phyloP scores from a whole-genome alignment of 1,140 invertebrate genomes.

The Ladona fulva region DNA sequence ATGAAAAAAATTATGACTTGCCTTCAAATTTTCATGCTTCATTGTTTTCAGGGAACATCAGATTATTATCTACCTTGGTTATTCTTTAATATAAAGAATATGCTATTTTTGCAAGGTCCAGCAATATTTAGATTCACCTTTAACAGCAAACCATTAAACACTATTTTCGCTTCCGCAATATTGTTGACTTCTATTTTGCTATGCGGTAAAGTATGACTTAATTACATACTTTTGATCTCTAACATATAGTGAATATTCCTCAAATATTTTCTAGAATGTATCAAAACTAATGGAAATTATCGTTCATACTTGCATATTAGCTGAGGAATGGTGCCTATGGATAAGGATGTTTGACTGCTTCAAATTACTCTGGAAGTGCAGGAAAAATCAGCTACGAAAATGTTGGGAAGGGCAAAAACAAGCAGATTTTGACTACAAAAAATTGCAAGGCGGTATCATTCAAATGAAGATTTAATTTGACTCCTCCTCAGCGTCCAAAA shows the following conservation, averaged over 20 bases:
- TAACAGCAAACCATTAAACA: background rate
- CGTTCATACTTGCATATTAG: background rate
- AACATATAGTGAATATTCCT: too few relatives aligned
- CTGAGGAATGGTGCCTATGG: background rate
- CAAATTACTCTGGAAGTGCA: background rate
- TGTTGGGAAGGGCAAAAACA: too few relatives aligned
- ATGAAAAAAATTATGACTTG: background rate
- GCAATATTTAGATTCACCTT: background rate
- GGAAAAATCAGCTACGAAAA: background rate
- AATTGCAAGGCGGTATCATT: too few relatives aligned
- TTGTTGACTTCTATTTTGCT: background rate
- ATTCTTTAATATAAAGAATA: background rate
- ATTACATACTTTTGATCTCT: too few relatives aligned
- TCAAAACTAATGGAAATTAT: background rate
- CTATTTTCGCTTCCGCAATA: background rate
- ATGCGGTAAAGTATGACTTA: background rate
- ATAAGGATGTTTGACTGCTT: background rate
- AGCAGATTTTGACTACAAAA: too few relatives aligned
- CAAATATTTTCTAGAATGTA: background rate
- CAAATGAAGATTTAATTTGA: too few relatives aligned
- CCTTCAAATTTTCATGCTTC: background rate
- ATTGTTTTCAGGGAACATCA: background rate
- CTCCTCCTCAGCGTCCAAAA: too few relatives aligned
- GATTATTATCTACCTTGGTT: background rate
- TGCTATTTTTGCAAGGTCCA: background rate